A percentile compares a stretch with the other conserved stretches of the same genome.
Conservation (phyloP, 2,797 vertebrate species). For the Garrulus glandarius region DNA sequence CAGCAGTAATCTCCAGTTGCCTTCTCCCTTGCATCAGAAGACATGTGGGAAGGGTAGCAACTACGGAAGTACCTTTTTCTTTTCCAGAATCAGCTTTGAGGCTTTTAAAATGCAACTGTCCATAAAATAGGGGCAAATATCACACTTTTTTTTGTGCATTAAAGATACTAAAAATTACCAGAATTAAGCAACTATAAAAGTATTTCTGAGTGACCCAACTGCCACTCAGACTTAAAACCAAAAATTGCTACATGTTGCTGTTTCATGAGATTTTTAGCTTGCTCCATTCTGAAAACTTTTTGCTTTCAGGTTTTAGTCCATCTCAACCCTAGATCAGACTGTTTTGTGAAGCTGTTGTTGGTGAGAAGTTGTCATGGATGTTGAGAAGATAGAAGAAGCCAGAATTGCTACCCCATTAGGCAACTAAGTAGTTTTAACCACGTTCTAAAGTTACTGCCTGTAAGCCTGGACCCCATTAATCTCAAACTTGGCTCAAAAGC, state of each 20-base stretch:
- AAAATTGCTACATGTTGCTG: not conserved
- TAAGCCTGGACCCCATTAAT: not conserved
- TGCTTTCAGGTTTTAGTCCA: not conserved
- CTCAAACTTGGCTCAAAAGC: not conserved
- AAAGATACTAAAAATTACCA: not conserved
- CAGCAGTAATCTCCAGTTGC: not conserved
- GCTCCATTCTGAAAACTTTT: not conserved
- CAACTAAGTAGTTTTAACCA: not conserved
- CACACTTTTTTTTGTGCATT: not conserved
- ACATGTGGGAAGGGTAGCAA: not conserved
- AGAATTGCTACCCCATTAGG: not conserved
- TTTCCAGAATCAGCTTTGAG: slow-evolving; percentile 4
- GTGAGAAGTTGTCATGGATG: not conserved
- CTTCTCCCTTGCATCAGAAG: not conserved
- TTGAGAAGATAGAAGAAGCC: not conserved
- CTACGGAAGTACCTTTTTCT: not conserved
- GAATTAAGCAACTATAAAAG: not conserved
- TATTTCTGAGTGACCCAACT: not conserved
- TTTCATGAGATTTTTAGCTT: not conserved
- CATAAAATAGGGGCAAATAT: not conserved
- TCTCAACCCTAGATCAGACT: not conserved
- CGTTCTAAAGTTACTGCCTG: not conserved
- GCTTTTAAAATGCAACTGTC: not conserved
- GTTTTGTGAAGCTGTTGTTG: not conserved
- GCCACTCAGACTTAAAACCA: not conserved